Evolutionary conservation across 2,113 vertebrate genomes (phyloP).

Genomic region (Tetrao urogallus): DNA sequence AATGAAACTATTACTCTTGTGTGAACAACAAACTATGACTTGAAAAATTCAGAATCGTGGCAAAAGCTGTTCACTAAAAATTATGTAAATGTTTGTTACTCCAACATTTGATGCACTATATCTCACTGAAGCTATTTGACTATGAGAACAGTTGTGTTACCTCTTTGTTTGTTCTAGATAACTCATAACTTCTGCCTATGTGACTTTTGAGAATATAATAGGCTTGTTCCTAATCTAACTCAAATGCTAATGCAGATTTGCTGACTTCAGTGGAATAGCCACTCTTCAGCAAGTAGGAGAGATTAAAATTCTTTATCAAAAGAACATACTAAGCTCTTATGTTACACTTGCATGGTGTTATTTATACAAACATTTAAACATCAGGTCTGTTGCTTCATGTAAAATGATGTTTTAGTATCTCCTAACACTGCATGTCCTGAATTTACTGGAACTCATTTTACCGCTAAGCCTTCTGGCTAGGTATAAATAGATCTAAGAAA

Average conservation of each 20-base stretch:
- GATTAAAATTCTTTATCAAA: neutral
- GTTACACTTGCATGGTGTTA: neutral
- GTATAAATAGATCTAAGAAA: neutral
- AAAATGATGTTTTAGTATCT: accelerated
- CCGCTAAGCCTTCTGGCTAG: neutral
- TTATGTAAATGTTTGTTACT: neutral
- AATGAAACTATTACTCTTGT: neutral
- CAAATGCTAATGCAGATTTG: neutral
- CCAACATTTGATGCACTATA: neutral
- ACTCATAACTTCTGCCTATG: neutral
- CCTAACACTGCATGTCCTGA: neutral
- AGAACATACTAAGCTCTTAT: neutral
- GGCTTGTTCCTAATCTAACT: neutral
- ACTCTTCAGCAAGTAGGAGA: neutral
- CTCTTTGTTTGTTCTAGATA: neutral
- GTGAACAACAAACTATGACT: neutral
- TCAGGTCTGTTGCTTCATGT: neutral
- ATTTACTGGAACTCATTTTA: neutral
- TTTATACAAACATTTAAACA: neutral
- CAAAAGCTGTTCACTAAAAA: neutral
- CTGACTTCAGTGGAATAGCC: neutral
- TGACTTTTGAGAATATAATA: neutral
- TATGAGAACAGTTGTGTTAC: neutral
- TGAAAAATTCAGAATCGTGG: neutral
- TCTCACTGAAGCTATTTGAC: neutral